These are phyloP conservation scores for Vicugna pacos DNA, from an alignment of 2,113 vertebrate species.

Conservation along the genomic window DNA sequence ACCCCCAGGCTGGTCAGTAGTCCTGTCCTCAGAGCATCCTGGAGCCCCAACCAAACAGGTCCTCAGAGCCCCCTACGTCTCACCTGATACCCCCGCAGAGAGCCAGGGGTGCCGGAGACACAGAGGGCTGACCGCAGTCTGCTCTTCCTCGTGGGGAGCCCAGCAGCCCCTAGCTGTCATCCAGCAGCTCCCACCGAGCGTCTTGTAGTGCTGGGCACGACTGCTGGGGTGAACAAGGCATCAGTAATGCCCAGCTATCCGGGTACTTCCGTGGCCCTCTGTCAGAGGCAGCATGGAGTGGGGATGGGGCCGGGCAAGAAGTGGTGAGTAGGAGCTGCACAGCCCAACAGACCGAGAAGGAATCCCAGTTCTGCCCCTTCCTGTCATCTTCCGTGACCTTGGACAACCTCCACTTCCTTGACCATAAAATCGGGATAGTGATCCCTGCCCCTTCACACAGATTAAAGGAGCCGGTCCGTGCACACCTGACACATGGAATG, in stretches of 20 bases:
- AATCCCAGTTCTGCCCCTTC: background rate
- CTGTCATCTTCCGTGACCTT: background rate
- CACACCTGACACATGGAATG: rapidly evolving
- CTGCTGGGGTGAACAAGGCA: rapidly evolving
- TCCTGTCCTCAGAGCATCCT: background rate
- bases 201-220: rapidly evolving
- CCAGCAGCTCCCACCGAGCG: background rate
- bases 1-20: background rate
- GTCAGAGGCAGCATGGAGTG: background rate
- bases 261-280: no score
- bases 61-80: background rate
- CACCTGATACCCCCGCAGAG: background rate
- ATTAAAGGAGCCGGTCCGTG: background rate
- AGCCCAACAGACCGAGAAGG: no score
- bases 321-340: background rate
- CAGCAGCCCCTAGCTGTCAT: background rate
- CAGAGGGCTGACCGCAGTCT: background rate
- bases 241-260: background rate
- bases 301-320: rapidly evolving
- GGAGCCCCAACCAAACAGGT: background rate
- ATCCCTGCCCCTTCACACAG: no score
- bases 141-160: background rate
- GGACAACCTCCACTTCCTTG: background rate
- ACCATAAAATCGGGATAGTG: background rate
- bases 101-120: background rate